Percentiles rank a stretch among this genome's conserved stretches.
These are phyloP conservation scores for Pseudococcus viburni DNA, from an alignment of 2,888 invertebrate species.

Conservation along the genomic window DNA sequence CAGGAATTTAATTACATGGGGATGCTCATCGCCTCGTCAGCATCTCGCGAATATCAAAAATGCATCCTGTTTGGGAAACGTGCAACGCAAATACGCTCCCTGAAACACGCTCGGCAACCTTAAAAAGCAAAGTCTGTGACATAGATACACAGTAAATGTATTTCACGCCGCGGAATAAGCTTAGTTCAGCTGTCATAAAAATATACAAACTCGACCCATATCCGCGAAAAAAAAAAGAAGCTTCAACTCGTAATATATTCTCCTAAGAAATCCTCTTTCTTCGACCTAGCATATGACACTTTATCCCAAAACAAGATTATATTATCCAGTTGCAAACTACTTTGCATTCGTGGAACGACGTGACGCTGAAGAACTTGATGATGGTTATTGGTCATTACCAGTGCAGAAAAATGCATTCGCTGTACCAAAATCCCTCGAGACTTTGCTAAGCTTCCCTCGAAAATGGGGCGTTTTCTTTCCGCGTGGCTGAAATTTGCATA, in stretches of 20 bases:
- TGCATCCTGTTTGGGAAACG: not conserved
- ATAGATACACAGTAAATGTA: slow-evolving; percentile 49
- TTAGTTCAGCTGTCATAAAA: slow-evolving; percentile 50
- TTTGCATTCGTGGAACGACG: slow-evolving; percentile 28
- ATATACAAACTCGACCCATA: slow-evolving; percentile 47
- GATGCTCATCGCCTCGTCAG: too few relatives aligned
- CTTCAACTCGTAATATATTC: slow-evolving; percentile 43
- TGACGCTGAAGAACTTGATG: slow-evolving; percentile 19
- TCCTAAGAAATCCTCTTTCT: slow-evolving; percentile 38
- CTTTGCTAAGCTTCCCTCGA: not conserved
- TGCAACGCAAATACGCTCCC: slow-evolving; percentile 34
- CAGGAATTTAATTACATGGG: too few relatives aligned
- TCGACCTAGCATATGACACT: slow-evolving; percentile 40
- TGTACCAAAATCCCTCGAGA: not conserved
- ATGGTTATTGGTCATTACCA: slow-evolving; percentile 41
- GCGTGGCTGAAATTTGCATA: too few relatives aligned
- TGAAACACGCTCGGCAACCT: not conserved
- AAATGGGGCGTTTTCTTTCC: not conserved
- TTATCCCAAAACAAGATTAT: slow-evolving; percentile 51
- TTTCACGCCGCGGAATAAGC: slow-evolving; percentile 47
- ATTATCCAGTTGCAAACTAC: slow-evolving; percentile 27
- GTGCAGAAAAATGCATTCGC: not conserved
- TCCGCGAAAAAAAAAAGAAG: not conserved
- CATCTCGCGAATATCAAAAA: not conserved
- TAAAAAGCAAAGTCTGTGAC: slow-evolving; percentile 44